These are phyloP conservation scores for Ophioninae sp. DNA, from an alignment of 2,888 invertebrate genomes.

Conservation along the genomic window DNA sequence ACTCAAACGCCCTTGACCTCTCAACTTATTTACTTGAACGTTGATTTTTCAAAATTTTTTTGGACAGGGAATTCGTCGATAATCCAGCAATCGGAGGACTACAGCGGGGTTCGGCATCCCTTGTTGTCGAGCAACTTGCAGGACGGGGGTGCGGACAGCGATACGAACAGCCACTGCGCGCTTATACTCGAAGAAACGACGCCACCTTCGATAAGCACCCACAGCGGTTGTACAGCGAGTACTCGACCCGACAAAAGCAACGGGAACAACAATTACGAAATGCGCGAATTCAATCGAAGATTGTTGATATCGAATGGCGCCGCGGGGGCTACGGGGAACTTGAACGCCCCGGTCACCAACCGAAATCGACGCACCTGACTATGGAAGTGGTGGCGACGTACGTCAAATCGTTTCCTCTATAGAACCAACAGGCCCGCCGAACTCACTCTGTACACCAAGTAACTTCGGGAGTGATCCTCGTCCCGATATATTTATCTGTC, in stretches of 20 bases:
- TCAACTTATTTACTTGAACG: too few species aligned
- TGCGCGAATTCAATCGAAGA: constrained; percentile 86
- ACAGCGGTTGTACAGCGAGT: constrained; percentile 71
- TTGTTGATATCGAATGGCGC: constrained; percentile 76
- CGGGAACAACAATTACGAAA: constrained; percentile 90
- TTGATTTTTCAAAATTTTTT: background rate
- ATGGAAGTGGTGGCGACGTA: constrained; percentile 79
- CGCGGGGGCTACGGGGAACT: constrained; percentile 79
- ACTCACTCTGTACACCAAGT: constrained; percentile 66
- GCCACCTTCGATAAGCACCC: constrained; percentile 74
- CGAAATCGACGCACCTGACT: constrained; percentile 79
- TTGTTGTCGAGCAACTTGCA: constrained; percentile 75
- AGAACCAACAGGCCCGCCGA: constrained; percentile 77
- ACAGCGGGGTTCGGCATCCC: constrained; percentile 75
- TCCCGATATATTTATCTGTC: constrained; percentile 14
- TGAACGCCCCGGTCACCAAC: constrained; percentile 78
- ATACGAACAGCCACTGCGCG: constrained; percentile 84
- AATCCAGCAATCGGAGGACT: constrained; percentile 73
- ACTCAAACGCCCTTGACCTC: too few species aligned
- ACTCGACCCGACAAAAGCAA: constrained; percentile 84
- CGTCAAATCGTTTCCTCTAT: constrained; percentile 76
- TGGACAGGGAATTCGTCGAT: constrained; percentile 75
- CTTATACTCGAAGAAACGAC: constrained; percentile 82
- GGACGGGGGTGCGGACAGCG: constrained; percentile 83
- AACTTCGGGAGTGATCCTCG: constrained; percentile 41